phyloP scores from a whole-genome alignment of 2,797 vertebrate genomes.

The Parambassis ranga region DNA sequence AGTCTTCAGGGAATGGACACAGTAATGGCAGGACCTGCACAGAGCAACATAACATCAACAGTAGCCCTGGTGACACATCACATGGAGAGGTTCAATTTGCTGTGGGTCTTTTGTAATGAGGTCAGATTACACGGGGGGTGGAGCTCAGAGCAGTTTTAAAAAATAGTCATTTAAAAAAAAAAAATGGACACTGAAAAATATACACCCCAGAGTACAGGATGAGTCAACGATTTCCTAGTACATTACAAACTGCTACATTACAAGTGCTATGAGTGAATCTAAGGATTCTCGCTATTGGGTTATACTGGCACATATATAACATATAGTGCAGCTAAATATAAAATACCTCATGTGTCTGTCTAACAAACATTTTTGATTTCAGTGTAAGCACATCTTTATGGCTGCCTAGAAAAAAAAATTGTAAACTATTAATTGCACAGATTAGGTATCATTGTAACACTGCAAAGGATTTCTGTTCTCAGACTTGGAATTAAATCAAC shows the following conservation, averaged over 20 bases:
- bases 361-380: neutral
- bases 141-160: too few species aligned
- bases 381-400: neutral
- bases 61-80: too few species aligned
- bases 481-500: neutral
- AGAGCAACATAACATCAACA: neutral
- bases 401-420: neutral
- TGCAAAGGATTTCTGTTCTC: neutral
- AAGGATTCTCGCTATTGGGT: too few species aligned
- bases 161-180: too few species aligned
- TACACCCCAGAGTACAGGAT: too few species aligned
- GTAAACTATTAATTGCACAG: neutral
- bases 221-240: too few species aligned
- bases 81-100: neutral
- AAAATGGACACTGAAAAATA: too few species aligned
- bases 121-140: neutral
- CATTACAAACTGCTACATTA: too few species aligned
- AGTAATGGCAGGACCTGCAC: neutral
- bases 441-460: neutral
- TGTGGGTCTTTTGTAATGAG: neutral
- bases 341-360: too few species aligned
- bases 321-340: too few species aligned
- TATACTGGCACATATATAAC: too few species aligned
- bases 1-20: neutral
- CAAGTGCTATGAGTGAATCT: too few species aligned